Percentiles rank a stretch among this genome's conserved stretches.
phyloP scores from a whole-genome alignment of 2,113 vertebrate species.

The Passer montanus region DNA sequence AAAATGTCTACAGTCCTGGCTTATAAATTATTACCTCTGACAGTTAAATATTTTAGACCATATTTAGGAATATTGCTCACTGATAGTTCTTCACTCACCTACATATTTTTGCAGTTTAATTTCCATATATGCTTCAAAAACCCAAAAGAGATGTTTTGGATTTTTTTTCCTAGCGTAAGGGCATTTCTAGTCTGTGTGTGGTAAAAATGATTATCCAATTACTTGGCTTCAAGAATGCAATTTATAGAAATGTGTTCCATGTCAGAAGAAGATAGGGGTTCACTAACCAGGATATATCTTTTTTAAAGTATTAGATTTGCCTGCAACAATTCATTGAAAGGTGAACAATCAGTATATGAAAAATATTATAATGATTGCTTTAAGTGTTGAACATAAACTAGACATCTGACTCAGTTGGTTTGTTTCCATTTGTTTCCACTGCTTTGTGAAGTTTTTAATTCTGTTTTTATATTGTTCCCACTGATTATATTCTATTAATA shows the following conservation, averaged over 20 bases:
- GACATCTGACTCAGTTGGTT: neutral
- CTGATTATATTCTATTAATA: neutral
- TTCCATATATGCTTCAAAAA: neutral
- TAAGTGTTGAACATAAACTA: neutral
- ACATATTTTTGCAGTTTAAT: neutral
- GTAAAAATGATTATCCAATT: neutral
- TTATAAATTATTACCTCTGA: conserved; percentile 73
- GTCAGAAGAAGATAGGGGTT: neutral
- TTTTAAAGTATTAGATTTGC: neutral
- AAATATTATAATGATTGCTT: neutral
- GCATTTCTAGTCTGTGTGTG: neutral
- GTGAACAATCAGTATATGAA: neutral
- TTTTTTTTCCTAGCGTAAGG: neutral
- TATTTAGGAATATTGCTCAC: conserved; percentile 64
- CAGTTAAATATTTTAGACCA: conserved; percentile 71
- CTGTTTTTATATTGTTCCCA: neutral
- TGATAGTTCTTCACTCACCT: conserved; percentile 28
- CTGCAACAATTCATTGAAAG: neutral
- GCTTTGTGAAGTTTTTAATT: neutral
- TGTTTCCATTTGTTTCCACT: neutral
- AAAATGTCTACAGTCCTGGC: conserved; percentile 58
- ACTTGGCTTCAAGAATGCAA: neutral
- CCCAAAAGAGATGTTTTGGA: neutral
- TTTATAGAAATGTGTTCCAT: neutral
- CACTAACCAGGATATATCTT: neutral